phyloP scores from a whole-genome alignment of 2,797 vertebrate genomes.

The Streptopelia turtur region DNA sequence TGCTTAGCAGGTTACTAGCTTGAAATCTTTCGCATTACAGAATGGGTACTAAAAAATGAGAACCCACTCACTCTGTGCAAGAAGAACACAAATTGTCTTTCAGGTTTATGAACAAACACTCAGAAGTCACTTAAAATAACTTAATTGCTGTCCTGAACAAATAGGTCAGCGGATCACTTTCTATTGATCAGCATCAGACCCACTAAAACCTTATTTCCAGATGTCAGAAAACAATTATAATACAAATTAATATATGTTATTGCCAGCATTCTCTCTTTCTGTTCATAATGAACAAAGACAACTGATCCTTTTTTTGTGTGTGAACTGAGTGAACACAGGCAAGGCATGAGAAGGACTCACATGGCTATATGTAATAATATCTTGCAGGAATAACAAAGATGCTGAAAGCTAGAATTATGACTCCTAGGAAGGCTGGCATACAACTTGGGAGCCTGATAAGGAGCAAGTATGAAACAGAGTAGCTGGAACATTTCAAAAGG shows the following conservation, averaged over 20 bases:
- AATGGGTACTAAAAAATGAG: not conserved
- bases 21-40: not conserved
- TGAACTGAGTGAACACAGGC: not conserved
- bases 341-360: not conserved
- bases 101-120: not conserved
- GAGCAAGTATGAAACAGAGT: not conserved
- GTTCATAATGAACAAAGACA: not conserved
- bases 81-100: not conserved
- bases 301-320: not conserved
- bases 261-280: not conserved
- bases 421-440: not conserved
- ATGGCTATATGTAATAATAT: not conserved
- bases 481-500: slow-evolving; percentile 40
- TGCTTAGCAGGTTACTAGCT: not conserved
- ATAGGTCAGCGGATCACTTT: not conserved
- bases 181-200: not conserved
- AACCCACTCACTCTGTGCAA: not conserved
- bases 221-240: not conserved
- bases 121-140: not conserved
- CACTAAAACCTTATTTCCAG: not conserved
- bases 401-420: not conserved
- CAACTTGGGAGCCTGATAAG: not conserved
- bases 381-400: not conserved
- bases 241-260: not conserved
- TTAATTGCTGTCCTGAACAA: not conserved